Conservation (phyloP, 2,113 vertebrate genomes). For the mouse (Mus musculus) region DNA sequence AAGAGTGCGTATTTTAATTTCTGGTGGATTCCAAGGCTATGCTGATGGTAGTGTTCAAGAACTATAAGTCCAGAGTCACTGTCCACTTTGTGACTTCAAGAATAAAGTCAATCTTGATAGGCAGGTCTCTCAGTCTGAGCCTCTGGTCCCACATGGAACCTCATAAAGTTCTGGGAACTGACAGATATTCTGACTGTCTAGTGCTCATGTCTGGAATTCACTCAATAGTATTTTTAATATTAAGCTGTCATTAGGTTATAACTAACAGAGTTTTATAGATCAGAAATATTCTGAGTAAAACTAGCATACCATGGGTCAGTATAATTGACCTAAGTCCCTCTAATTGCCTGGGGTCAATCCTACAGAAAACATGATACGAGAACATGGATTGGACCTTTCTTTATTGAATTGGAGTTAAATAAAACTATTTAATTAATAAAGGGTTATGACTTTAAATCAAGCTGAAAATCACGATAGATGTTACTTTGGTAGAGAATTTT, state of each 20-base stretch:
- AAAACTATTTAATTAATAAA: background rate
- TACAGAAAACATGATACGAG: background rate
- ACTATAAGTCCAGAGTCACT: background rate
- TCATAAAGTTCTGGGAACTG: background rate
- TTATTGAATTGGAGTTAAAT: background rate
- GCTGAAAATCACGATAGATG: background rate
- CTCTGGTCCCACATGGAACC: background rate
- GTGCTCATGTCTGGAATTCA: background rate
- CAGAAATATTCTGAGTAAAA: background rate
- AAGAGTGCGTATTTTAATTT: background rate
- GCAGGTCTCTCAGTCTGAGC: background rate
- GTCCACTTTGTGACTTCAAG: background rate
- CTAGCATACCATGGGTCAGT: background rate
- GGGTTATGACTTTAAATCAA: background rate
- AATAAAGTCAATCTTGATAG: background rate
- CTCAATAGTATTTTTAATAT: background rate
- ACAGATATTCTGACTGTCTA: background rate
- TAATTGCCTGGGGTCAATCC: background rate
- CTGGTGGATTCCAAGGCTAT: background rate
- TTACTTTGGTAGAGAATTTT: background rate
- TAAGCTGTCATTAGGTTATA: background rate
- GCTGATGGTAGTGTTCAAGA: background rate
- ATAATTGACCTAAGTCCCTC: background rate
- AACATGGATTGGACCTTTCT: background rate
- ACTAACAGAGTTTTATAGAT: background rate